Evolutionary conservation across 1,140 invertebrate species (phyloP).

Genomic region (Dendrolimus punctatus): DNA sequence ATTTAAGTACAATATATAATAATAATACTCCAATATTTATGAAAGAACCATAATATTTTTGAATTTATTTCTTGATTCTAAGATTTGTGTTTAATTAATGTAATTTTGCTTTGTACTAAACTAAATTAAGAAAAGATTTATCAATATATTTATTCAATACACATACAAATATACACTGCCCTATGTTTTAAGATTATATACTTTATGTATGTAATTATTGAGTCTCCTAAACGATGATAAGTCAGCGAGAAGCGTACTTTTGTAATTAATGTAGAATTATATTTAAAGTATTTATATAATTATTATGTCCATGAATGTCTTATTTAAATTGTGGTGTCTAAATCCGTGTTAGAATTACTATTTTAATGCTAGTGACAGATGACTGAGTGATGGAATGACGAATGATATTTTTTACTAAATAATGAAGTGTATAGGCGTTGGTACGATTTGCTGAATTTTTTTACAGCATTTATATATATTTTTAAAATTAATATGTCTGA

Average conservation of each 20-base stretch:
- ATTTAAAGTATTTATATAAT: constrained; percentile 32
- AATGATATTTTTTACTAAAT: constrained; percentile 65
- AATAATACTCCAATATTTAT: too few relatives aligned
- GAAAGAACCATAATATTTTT: too few relatives aligned
- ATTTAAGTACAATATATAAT: too few relatives aligned
- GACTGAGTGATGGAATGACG: constrained; percentile 54
- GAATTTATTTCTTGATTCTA: too few relatives aligned
- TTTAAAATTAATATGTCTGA: too few relatives aligned
- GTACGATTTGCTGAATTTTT: too few relatives aligned
- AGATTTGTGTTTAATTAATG: too few relatives aligned
- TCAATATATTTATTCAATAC: too few relatives aligned
- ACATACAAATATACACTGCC: too few relatives aligned
- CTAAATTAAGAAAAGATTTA: too few relatives aligned
- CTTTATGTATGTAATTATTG: constrained; percentile 1
- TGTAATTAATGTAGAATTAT: constrained; percentile 51
- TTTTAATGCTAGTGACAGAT: constrained; percentile 47
- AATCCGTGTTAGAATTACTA: constrained; percentile 61
- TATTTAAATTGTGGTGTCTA: constrained; percentile 70
- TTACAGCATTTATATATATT: too few relatives aligned
- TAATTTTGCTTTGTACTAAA: too few relatives aligned
- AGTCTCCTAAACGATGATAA: constrained; percentile 22
- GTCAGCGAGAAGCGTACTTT: constrained; percentile 44
- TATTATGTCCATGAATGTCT: constrained; percentile 68
- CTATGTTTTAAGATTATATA: neutral
- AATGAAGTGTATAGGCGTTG: constrained; percentile 25